A percentile compares a stretch with the other conserved stretches of the same genome.
Evolutionary conservation across 2,113 vertebrate species (phyloP).

Genomic region (Sceloporus tristichus): DNA sequence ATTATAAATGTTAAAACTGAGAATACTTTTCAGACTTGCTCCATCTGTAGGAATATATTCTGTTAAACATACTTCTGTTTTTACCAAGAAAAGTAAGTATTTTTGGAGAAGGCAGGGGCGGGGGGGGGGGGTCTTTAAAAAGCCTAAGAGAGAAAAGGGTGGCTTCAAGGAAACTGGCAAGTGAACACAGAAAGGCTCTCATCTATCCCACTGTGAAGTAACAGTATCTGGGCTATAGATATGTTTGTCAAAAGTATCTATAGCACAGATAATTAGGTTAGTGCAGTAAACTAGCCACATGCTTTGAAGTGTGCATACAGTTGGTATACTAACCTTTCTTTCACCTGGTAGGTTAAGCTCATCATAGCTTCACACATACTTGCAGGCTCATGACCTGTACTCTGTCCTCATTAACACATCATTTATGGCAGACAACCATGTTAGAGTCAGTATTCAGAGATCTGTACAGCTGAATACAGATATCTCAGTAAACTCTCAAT

Average conservation of each 20-base stretch:
- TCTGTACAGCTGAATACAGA: slow-evolving; percentile 39
- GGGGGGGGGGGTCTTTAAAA: slow-evolving; percentile 59
- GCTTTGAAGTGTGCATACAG: slow-evolving; percentile 78
- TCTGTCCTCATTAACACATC: slow-evolving; percentile 77
- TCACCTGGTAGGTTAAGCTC: slow-evolving; percentile 77
- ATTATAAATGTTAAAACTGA: slow-evolving; percentile 21
- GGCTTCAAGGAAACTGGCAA: slow-evolving; percentile 74
- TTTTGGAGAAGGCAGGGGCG: too few relatives aligned
- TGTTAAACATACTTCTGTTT: neutral
- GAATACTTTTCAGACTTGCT: slow-evolving; percentile 39
- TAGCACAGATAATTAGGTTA: slow-evolving; percentile 82
- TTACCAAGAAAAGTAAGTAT: slow-evolving; percentile 25
- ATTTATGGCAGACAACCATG: slow-evolving; percentile 55
- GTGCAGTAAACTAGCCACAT: slow-evolving; percentile 66
- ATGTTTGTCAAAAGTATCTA: slow-evolving; percentile 75
- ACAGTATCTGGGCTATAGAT: slow-evolving; percentile 76
- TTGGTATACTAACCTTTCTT: slow-evolving; percentile 75
- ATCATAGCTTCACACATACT: slow-evolving; percentile 73
- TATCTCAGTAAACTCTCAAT: slow-evolving; percentile 42
- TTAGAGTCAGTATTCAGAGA: slow-evolving; percentile 57
- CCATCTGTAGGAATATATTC: neutral
- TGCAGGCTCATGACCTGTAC: slow-evolving; percentile 73
- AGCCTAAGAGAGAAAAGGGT: slow-evolving; percentile 64
- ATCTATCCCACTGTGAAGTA: slow-evolving; percentile 72
- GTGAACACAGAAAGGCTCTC: slow-evolving; percentile 56